phyloP scores from a whole-genome alignment of 2,797 vertebrate species.

The Amphiprion clarkii region DNA sequence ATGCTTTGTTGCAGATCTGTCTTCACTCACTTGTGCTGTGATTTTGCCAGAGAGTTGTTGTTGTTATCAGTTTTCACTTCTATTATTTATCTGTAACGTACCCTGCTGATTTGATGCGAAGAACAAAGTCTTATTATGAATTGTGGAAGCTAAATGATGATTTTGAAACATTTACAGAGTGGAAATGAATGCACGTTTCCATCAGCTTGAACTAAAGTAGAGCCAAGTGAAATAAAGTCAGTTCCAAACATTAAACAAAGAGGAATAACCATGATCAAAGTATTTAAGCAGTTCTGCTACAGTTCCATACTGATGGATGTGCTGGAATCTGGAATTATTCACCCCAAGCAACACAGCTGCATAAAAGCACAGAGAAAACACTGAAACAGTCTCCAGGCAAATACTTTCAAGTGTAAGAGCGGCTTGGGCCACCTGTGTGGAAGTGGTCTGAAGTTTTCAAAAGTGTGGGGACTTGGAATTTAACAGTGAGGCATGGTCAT shows the following conservation, averaged over 20 bases:
- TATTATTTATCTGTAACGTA: not conserved
- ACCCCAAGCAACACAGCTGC: not conserved
- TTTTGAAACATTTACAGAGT: not conserved
- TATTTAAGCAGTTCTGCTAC: not conserved
- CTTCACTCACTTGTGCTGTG: not conserved
- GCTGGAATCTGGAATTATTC: constrained; percentile 1
- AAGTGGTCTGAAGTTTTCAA: constrained; percentile 12
- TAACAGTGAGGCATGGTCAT: constrained; percentile 6
- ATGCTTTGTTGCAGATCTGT: not conserved
- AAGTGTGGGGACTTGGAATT: not conserved
- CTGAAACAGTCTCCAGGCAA: not conserved
- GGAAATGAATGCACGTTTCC: not conserved
- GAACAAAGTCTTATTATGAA: not conserved
- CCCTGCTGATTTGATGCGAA: not conserved
- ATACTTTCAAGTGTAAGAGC: not conserved
- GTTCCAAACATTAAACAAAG: not conserved
- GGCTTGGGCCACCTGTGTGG: constrained; percentile 14
- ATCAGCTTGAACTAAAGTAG: not conserved
- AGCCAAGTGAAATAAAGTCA: not conserved
- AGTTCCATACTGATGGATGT: not conserved
- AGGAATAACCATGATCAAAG: not conserved
- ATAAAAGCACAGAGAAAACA: not conserved
- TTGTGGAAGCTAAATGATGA: not conserved
- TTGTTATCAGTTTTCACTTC: not conserved
- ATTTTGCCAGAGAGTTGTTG: not conserved